Base-by-base conservation (phyloP, 2,888 invertebrate species). In the Morinoia aosen region DNA sequence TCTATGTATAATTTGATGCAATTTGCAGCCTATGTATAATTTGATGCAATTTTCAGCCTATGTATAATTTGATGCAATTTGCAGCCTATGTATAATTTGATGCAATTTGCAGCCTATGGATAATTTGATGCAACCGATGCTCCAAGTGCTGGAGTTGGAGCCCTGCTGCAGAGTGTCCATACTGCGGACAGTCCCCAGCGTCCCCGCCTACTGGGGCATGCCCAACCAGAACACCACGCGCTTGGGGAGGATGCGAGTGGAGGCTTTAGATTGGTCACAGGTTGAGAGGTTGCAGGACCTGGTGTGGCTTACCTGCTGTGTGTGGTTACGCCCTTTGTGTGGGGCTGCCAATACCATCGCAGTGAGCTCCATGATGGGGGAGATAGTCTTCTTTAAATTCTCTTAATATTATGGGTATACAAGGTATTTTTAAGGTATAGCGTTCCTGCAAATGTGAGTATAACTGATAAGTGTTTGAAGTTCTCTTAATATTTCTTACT, bases 91-190 rank as follows among this genome's bases (percentile, higher is more conserved):
- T 48, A 48, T 48, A 48, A 48, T 48, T 48, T 48, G 48, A 48
- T 48, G 48, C 48, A 48, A 48, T 48, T 2, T 48, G 48, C 48
- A 48, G 48, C 48, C 48, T 48, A 48, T 5, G 48, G 3, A 48
- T 48, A 48, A 48, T 48, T 48, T 48, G 48, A 48, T 48, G 48
- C 33, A 76, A 25, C 90, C 90, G 14, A 90, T 40, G 90, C 33
- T 90, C 90, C 90, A 90, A 48, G 40, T 90, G 40, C 40, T 90
- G 40, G 90, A 90, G 39, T 90, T 90, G 90, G 90, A 90, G 90
- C 90, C 90, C 40, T 19, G 25, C 33, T 48, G 90, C 7, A 7
- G 90, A 25, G 8, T 90, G 0, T 48, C 90, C 14, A 40, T 90
- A 7, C 19, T 90, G 90, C 39, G 90, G 40, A 90, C 90, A 7